Conservation (phyloP, 2,113 vertebrate genomes). For the Sakesphorus luctuosus region DNA sequence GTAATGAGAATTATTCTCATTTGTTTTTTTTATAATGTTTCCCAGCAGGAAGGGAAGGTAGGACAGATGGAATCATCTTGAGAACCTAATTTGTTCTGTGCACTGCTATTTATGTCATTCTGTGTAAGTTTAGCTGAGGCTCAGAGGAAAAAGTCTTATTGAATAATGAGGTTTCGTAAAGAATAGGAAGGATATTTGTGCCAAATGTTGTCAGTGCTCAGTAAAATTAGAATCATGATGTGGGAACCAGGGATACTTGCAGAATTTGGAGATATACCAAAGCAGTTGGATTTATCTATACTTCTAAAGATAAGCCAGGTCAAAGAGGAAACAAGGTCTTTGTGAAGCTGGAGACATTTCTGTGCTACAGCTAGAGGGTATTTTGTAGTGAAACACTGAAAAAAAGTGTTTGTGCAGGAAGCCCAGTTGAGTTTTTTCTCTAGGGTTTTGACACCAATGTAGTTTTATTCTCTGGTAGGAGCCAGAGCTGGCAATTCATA, state of each 20-base stretch:
- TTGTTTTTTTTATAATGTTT: neutral
- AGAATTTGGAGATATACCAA: neutral
- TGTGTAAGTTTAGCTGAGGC: neutral
- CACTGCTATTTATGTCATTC: neutral
- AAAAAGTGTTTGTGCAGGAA: neutral
- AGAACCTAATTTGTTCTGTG: neutral
- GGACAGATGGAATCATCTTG: neutral
- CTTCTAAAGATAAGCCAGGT: neutral
- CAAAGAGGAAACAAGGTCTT: neutral
- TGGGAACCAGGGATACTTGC: neutral
- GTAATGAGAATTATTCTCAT: neutral
- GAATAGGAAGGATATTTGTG: neutral
- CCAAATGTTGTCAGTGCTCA: neutral
- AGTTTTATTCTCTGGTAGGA: neutral
- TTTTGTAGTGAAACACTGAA: neutral
- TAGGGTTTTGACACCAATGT: neutral
- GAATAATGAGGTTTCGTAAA: neutral
- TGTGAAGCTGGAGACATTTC: neutral
- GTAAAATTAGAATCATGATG: neutral
- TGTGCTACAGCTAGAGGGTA: neutral
- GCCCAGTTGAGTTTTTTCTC: neutral
- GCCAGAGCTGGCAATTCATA: neutral
- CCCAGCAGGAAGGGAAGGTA: neutral
- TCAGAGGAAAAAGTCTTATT: neutral
- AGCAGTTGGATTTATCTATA: neutral